Conservation (phyloP, 2,113 vertebrate genomes). For the Atlantisia rogersi region DNA sequence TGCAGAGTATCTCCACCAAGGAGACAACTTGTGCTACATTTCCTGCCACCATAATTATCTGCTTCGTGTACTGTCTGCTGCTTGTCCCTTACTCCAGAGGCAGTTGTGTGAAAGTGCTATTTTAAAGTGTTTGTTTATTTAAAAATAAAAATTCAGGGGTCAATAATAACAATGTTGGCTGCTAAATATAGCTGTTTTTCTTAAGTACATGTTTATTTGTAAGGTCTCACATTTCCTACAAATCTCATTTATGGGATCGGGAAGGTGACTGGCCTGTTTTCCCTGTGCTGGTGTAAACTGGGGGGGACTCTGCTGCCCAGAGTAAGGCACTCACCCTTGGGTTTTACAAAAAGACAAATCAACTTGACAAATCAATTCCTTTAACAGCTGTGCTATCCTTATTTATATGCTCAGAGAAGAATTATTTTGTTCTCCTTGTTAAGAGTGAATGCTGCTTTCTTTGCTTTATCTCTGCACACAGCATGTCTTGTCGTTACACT, state of each 20-base stretch:
- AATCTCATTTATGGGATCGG: background rate
- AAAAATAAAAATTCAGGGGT: background rate
- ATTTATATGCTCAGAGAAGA: background rate
- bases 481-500: background rate
- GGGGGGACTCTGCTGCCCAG: background rate
- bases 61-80: background rate
- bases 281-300: background rate
- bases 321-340: background rate
- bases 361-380: background rate
- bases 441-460: background rate
- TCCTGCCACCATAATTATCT: background rate
- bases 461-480: background rate
- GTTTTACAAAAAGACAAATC: background rate
- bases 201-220: background rate
- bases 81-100: background rate
- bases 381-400: background rate
- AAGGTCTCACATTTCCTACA: background rate
- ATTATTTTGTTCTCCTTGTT: background rate
- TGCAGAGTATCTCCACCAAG: background rate
- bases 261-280: background rate
- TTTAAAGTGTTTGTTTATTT: background rate
- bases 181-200: background rate
- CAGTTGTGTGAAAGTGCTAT: background rate
- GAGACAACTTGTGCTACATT: background rate
- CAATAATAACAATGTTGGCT: background rate